Base-by-base conservation (phyloP, 2,888 invertebrate species). In the Cyaniris semiargus region DNA sequence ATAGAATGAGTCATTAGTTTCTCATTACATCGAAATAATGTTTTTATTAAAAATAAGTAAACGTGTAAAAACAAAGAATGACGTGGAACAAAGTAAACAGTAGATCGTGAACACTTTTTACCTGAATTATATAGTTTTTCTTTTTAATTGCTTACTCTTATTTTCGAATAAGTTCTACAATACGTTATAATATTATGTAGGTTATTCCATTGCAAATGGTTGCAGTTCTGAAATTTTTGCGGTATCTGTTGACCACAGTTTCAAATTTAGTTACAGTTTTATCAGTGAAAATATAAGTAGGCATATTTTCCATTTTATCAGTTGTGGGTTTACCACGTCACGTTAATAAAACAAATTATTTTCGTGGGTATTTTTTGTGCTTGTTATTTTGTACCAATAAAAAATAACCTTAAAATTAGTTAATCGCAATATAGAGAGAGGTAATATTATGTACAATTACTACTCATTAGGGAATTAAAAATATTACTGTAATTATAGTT, bases 1-100 rank as follows among this genome's bases (percentile, higher is more conserved):
- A 66, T 66, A 27, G 15, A 66, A 66, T 66, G 31, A 66, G 66
- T 66, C 66, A 66, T 53, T 53, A 53, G 53, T 53, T 53, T 53
- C 53, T 53, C 53, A 53, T 66, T 15, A 66, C 27, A 66, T 15
- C 66, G 15, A 66, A 13, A 27, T 60, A 23, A 60, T 66, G 27
- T 27, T 66, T 66, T 66, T 15, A 66, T 31, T 31, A 27, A 66
- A 66, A 27, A 23, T 13, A 66, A 27, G 15, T 31, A 66, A 15
- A 27, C 27, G 27, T 27, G 66, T 27, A 66, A 60, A 66, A 66
- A 66, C 66, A 27, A 66, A 27, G 66, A 31, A 66, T 18, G 27
- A 18, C 15, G 21, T 66, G 66, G 15, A 66, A 66, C 15, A 21
- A 23, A 66, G 15, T 66, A 23, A 60, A 27, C 21, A 66, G 60